Percentiles rank a stretch among this genome's conserved stretches.
phyloP scores from a whole-genome alignment of 53 echinoderm and acorn worm genomes.

The Patiria pectinifera region DNA sequence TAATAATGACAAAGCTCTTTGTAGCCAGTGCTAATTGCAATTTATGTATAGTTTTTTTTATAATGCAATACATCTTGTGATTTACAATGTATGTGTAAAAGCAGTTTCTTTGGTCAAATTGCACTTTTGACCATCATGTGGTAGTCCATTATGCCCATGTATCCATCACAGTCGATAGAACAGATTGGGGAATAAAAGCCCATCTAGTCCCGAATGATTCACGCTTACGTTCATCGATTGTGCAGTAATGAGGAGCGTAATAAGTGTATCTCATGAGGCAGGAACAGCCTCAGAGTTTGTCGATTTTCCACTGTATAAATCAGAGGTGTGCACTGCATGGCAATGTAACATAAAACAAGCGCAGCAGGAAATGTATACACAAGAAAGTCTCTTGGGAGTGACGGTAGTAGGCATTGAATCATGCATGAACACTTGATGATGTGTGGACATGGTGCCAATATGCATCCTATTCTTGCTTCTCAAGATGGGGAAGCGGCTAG shows the following conservation, averaged over 20 bases:
- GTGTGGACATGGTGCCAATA: constrained; percentile 33
- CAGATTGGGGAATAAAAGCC: not conserved
- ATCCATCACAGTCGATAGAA: not conserved
- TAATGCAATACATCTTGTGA: not conserved
- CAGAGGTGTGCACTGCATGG: not conserved
- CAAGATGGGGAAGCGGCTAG: not conserved
- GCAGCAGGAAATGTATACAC: constrained; percentile 49
- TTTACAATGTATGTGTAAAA: not conserved
- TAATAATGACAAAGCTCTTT: not conserved
- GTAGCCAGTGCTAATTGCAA: not conserved
- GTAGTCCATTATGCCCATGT: not conserved
- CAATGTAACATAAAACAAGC: constrained; percentile 53
- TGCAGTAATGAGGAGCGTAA: constrained; percentile 20
- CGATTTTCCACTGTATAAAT: constrained; percentile 6
- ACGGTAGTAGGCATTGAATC: constrained; percentile 32
- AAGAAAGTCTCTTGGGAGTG: constrained; percentile 17
- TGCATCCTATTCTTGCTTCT: not conserved
- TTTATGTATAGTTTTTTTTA: not conserved
- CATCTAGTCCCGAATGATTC: not conserved
- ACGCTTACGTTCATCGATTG: constrained; percentile 27
- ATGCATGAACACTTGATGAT: constrained; percentile 53
- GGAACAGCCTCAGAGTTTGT: constrained; percentile 4
- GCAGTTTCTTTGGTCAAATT: not conserved
- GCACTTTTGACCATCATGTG: not conserved
- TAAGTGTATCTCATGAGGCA: constrained; percentile 11